phyloP scores from a whole-genome alignment of 2,888 invertebrate genomes.

The Phorcus lineatus region DNA sequence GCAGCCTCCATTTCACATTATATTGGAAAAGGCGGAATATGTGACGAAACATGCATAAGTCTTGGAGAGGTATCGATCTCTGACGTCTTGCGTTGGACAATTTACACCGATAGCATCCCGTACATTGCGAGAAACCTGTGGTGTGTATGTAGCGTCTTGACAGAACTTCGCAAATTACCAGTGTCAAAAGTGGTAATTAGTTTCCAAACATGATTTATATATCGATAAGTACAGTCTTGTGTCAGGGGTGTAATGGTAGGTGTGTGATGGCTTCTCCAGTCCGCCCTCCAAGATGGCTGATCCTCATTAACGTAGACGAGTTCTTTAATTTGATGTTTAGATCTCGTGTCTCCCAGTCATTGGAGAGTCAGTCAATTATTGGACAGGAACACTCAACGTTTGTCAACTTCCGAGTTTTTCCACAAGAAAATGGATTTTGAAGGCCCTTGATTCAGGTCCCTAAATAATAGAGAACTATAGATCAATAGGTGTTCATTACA shows the following conservation, averaged over 20 bases:
- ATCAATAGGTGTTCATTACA: neutral
- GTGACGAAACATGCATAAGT: too few relatives aligned
- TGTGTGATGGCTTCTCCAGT: neutral
- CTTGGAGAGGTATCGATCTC: too few relatives aligned
- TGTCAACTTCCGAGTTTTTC: slow-evolving; percentile 12
- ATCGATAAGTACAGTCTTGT: neutral
- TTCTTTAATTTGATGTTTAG: slow-evolving; percentile 14
- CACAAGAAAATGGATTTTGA: neutral
- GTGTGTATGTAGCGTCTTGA: neutral
- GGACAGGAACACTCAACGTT: slow-evolving; percentile 8
- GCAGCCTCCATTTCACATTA: too few relatives aligned
- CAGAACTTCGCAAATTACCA: neutral
- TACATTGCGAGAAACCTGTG: too few relatives aligned
- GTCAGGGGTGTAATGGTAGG: neutral
- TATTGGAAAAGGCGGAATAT: too few relatives aligned
- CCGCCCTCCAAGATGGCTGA: neutral
- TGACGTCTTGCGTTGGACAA: too few relatives aligned
- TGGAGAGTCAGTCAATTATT: neutral
- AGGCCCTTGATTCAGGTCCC: neutral
- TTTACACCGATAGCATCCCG: too few relatives aligned
- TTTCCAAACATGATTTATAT: neutral
- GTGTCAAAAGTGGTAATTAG: neutral
- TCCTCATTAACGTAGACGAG: slow-evolving; percentile 5
- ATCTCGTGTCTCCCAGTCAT: neutral
- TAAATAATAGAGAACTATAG: slow-evolving; percentile 6